Conservation (phyloP, 2,888 invertebrate genomes). For the Ecliptopera silaceata region DNA sequence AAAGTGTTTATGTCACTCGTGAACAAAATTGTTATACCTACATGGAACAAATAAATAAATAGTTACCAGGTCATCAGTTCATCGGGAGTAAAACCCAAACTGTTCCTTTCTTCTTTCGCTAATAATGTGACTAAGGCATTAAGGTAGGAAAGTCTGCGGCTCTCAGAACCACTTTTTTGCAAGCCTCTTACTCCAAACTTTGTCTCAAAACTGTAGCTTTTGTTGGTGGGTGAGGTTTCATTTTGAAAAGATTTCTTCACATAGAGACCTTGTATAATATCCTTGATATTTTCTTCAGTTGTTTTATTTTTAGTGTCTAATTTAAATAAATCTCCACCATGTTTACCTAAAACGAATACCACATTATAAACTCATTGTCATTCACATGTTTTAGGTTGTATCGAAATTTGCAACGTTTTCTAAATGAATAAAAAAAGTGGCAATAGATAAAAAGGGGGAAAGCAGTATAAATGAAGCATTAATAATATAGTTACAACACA, state of each 20-base stretch:
- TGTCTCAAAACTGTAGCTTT: constrained; percentile 63
- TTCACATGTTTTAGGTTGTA: constrained; percentile 25
- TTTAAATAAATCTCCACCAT: constrained; percentile 85
- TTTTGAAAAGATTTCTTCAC: constrained; percentile 64
- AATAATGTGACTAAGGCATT: constrained; percentile 94
- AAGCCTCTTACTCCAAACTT: constrained; percentile 84
- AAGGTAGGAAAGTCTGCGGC: constrained; percentile 91
- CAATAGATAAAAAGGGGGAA: background rate
- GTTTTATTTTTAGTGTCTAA: constrained; percentile 83
- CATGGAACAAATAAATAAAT: background rate
- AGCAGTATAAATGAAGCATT: background rate
- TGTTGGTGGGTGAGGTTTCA: constrained; percentile 71
- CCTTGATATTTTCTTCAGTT: constrained; percentile 85
- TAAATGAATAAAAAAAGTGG: background rate
- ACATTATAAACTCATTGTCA: constrained; percentile 29
- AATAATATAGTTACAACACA: constrained; percentile 36
- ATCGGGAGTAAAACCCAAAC: constrained; percentile 88
- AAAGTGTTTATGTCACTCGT: background rate
- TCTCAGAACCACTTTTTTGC: constrained; percentile 87
- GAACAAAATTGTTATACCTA: too few species aligned
- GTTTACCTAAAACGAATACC: constrained; percentile 67
- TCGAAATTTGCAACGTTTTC: background rate
- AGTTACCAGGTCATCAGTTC: constrained; percentile 86
- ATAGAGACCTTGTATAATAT: constrained; percentile 85
- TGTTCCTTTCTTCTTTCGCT: constrained; percentile 84